Base-by-base conservation (phyloP, 2,113 vertebrate genomes). In the Falco punctatus region DNA sequence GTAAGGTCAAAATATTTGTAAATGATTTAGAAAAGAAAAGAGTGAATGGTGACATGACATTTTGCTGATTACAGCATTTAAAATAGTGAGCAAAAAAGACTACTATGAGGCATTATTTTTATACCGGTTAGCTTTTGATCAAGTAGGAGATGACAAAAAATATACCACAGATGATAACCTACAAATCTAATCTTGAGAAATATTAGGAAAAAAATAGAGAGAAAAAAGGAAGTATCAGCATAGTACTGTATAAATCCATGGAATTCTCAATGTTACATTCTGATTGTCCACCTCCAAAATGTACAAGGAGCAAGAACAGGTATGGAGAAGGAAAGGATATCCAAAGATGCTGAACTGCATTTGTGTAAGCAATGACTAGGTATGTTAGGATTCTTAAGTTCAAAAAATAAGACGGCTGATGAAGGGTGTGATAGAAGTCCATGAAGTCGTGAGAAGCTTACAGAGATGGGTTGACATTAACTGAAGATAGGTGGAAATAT, bases 31-130 rank as follows among this genome's bases (percentile, higher is more conserved):
- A 35, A 54, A 22, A 33, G 19, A 10, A 49, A 64, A 86, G 6
- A 8, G 20, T 0, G 0, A 79, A 75, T n/a, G 9, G 9, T 55
- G 51, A 35, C 0, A 0, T 79, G 28, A 16, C 48, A 75, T 82
- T 66, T 82, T 49, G 7, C 26, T 75, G 62, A 10, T 58, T 42
- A 38, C 23, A 52, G 16, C 6, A 12, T 83, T 73, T 93, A 54
- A 62, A 83, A 44, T 80, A 86, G 14, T 49, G 28, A 48, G 66
- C 35, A 15, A 66, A 67, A 80, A 54, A 4, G 11, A 46, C 8
- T 38, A n/a, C 30, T 72, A 11, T 61, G 14, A 32, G 57, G 48
- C 62, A 77, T 62, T 54, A 7, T 86, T 83, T 83, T 69, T 26
- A 11, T 59, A 40, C 16, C 1, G 0, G 13, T 0, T 80, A 35